Conservation (phyloP, 2,888 invertebrate genomes). For the Noctuana brunneofusca region DNA sequence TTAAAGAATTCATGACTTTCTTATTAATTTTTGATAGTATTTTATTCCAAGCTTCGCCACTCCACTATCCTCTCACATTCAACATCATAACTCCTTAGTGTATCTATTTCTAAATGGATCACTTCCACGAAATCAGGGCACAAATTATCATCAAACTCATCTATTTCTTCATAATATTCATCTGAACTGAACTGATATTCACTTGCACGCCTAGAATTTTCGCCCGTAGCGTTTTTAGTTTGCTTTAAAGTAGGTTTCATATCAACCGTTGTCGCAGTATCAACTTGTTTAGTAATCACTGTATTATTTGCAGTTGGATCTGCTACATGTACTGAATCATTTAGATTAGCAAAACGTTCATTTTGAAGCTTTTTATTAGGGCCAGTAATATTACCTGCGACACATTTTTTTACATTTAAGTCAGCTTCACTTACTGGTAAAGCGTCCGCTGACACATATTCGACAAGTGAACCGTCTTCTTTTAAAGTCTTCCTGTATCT, state of each 20-base stretch:
- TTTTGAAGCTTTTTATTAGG: constrained; percentile 37
- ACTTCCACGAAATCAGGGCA: constrained; percentile 59
- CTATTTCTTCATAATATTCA: constrained; percentile 66
- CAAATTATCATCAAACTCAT: constrained; percentile 45
- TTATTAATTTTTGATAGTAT: neutral
- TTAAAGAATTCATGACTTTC: neutral
- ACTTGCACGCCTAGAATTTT: constrained; percentile 46
- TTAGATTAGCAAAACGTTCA: constrained; percentile 2
- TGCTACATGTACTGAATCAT: constrained; percentile 11
- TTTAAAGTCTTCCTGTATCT: constrained; percentile 52
- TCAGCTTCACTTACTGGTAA: constrained; percentile 49
- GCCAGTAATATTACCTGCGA: constrained; percentile 14
- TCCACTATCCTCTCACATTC: constrained; percentile 58
- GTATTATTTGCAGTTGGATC: constrained; percentile 24
- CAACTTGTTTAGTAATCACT: constrained; percentile 33
- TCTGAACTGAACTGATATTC: constrained; percentile 67
- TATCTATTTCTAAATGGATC: constrained; percentile 55
- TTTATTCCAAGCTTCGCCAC: constrained; percentile 60
- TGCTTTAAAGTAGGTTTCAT: neutral
- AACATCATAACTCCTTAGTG: constrained; percentile 59
- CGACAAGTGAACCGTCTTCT: constrained; percentile 53
- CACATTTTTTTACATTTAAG: constrained; percentile 45
- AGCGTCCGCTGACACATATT: constrained; percentile 56
- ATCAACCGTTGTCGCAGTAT: constrained; percentile 33
- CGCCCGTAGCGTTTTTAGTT: constrained; percentile 29